Evolutionary conservation across 2,797 vertebrate species (phyloP).

Genomic region (Chaetodon trifasciatus): DNA sequence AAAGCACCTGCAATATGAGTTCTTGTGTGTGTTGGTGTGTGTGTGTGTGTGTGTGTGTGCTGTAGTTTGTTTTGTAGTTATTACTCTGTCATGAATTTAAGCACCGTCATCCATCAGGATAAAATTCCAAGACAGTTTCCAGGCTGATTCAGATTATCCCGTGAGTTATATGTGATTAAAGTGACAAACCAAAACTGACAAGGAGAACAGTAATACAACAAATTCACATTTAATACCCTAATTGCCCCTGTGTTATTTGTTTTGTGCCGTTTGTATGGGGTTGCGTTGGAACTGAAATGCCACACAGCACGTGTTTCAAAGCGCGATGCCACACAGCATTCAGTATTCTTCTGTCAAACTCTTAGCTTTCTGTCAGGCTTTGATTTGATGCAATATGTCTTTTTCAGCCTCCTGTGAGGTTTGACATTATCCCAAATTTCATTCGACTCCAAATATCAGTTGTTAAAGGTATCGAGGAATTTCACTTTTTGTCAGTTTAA

Average conservation of each 20-base stretch:
- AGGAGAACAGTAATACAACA: constrained; percentile 33
- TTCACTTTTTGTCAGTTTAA: constrained; percentile 55
- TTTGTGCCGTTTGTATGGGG: constrained; percentile 29
- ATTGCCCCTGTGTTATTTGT: constrained; percentile 38
- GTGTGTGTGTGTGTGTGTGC: constrained; percentile 14
- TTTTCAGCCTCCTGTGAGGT: constrained; percentile 25
- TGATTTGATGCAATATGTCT: constrained; percentile 33
- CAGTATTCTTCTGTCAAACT: constrained; percentile 40
- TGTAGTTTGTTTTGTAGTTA: constrained; percentile 44
- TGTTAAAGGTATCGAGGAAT: constrained; percentile 49
- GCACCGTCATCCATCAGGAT: constrained; percentile 69
- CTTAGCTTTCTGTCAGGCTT: constrained; percentile 46
- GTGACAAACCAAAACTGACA: constrained; percentile 59
- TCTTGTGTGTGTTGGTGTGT: not conserved
- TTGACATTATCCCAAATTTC: constrained; percentile 37
- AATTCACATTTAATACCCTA: constrained; percentile 49
- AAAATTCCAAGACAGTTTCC: constrained; percentile 49
- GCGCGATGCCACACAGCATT: constrained; percentile 33
- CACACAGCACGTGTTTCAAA: constrained; percentile 13
- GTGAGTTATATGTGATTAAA: constrained; percentile 61
- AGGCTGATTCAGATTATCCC: constrained; percentile 44
- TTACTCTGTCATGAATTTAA: constrained; percentile 59
- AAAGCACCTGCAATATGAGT: constrained; percentile 2
- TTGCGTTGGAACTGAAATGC: constrained; percentile 28
- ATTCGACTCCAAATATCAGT: constrained; percentile 45